Percentiles rank a stretch among this genome's conserved stretches.
phyloP scores from a whole-genome alignment of 2,888 invertebrate genomes.

The Eupithecia vulgata region DNA sequence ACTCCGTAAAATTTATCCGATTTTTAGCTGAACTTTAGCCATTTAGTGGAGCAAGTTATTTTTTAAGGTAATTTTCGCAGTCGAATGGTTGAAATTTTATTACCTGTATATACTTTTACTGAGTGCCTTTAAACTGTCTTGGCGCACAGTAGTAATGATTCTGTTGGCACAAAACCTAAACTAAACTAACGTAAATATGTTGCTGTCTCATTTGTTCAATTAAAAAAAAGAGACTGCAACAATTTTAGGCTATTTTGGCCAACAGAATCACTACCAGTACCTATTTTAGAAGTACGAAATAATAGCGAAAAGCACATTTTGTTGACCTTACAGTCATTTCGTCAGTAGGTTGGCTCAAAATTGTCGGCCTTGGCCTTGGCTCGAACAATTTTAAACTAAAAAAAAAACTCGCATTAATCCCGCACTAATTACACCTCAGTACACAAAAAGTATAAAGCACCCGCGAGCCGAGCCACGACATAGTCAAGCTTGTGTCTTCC shows the following conservation, averaged over 20 bases:
- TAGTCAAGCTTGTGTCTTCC: not conserved
- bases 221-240: no score
- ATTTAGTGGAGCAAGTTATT: not conserved
- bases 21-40: not conserved
- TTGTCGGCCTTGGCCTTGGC: no score
- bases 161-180: no score
- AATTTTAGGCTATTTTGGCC: no score
- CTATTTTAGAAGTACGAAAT: not conserved
- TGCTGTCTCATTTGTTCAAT: no score
- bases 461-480: slow-evolving; percentile 22
- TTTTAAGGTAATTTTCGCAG: not conserved
- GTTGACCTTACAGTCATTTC: not conserved
- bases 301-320: not conserved
- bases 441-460: slow-evolving; percentile 40
- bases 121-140: no score
- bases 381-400: slow-evolving; percentile 10
- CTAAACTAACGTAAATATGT: no score
- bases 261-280: no score
- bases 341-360: no score
- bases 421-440: slow-evolving; percentile 38
- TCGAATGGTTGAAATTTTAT: not conserved
- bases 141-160: no score
- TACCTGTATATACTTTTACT: not conserved
- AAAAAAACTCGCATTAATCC: slow-evolving; percentile 20
- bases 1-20: not conserved